These are phyloP conservation scores for Otocyon megalotis DNA, from an alignment of 2,113 vertebrate species.

Conservation along the genomic window DNA sequence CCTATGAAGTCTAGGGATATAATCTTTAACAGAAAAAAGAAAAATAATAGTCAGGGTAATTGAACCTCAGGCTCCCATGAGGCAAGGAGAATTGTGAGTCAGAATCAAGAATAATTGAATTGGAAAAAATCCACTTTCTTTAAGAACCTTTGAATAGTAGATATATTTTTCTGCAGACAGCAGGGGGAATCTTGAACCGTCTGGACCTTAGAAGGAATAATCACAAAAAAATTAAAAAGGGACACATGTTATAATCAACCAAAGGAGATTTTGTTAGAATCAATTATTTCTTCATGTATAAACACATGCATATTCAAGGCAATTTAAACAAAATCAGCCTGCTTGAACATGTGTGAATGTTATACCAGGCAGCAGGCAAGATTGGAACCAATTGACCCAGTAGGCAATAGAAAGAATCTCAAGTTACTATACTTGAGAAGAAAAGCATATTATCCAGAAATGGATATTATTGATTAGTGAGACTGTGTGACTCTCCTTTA, in stretches of 20 bases:
- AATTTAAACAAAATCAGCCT: background rate
- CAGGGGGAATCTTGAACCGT: background rate
- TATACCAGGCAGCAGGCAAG: background rate
- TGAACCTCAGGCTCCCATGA: background rate
- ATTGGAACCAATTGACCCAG: background rate
- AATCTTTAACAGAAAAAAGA: background rate
- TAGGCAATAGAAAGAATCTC: background rate
- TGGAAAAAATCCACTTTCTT: background rate
- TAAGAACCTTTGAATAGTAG: background rate
- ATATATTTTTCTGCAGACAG: background rate
- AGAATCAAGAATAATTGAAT: background rate
- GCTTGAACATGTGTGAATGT: background rate
- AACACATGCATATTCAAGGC: background rate
- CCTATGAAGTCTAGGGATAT: background rate
- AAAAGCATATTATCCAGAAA: background rate
- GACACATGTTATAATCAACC: background rate
- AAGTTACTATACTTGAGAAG: background rate
- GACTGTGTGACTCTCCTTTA: background rate
- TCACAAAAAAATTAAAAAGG: background rate
- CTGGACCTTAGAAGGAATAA: background rate
- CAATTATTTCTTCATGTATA: background rate
- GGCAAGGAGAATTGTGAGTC: background rate
- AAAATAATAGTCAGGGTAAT: background rate
- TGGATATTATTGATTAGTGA: background rate
- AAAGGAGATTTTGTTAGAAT: background rate